Conservation (phyloP, 2,797 vertebrate species). For the Alca torda region DNA sequence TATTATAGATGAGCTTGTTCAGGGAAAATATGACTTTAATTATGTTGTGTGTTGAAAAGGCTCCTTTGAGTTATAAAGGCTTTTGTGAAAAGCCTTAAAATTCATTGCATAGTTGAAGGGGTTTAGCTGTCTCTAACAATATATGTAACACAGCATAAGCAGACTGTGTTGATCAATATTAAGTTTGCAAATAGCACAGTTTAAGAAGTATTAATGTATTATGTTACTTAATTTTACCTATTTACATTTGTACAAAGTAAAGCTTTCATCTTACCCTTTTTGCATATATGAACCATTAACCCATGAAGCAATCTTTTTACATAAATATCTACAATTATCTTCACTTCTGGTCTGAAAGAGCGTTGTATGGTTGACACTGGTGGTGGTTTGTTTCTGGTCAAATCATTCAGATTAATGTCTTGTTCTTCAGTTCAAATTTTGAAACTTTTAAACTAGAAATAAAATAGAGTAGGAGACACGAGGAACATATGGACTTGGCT, state of each 20-base stretch:
- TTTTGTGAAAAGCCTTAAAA: constrained; percentile 85
- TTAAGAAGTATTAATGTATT: constrained; percentile 86
- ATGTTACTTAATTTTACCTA: constrained; percentile 86
- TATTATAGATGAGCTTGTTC: constrained; percentile 71
- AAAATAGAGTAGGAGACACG: constrained; percentile 74
- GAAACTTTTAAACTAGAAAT: constrained; percentile 76
- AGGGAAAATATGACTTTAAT: constrained; percentile 89
- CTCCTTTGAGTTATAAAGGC: constrained; percentile 83
- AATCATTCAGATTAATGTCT: constrained; percentile 42
- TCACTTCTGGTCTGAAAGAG: constrained; percentile 70
- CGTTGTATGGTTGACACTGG: constrained; percentile 34
- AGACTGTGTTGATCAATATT: constrained; percentile 78
- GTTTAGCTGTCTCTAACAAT: constrained; percentile 87
- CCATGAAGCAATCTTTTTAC: constrained; percentile 87
- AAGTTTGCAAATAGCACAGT: constrained; percentile 88
- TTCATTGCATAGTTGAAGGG: constrained; percentile 99
- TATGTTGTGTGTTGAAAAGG: constrained; percentile 82
- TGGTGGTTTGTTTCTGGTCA: constrained; percentile 68
- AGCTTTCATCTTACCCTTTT: constrained; percentile 97
- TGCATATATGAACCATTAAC: constrained; percentile 98
- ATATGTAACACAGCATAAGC: constrained; percentile 76
- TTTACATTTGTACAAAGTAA: constrained; percentile 98
- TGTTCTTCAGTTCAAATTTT: constrained; percentile 79
- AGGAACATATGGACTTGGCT: constrained; percentile 80
- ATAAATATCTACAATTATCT: constrained; percentile 86